Base-by-base conservation (phyloP, 2,797 vertebrate genomes). In the Onychomys torridus region DNA sequence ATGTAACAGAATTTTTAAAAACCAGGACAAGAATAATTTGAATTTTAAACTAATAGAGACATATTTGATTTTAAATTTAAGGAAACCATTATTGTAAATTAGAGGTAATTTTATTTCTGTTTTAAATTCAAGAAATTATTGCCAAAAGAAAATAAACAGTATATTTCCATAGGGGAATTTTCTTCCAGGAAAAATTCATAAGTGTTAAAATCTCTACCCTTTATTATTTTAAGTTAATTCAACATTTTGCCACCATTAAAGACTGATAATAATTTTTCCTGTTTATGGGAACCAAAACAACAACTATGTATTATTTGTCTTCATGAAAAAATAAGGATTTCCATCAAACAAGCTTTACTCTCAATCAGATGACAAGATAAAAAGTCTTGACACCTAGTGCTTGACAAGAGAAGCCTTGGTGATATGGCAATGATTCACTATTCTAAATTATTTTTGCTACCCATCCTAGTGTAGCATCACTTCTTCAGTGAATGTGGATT, bases 141-240 rank as follows among this genome's bases (percentile, higher is more conserved):
- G 91, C 57, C 37, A 55, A 95, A 95, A 81, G 25, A 85, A 96
- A 92, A 92, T 88, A 43, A 82, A 13, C 19, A 91, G 5, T 83
- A n/a, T 82, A 27, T 63, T 7, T 93, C 40, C 37, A 23, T 6
- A 75, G 17, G 40, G 3, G 8, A 17, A 94, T 52, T 96, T 5
- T 92, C 67, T 67, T 27, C 67, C 16, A 46, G 52, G 23, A 6
- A 92, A 94, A 93, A 88, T 88, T 93, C 6, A 85, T 82, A 32
- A 97, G 9, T 9, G 27, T 85, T 63, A 67, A 81, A 59, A 19
- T 89, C 17, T 67, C 21, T 89, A 61, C 8, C 55, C 19, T 95
- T 83, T 93, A 27, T 81, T 97, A 84, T 91, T 92, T 92, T 91
- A n/a, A 96, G 52, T 67, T 77, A 73, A 86, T n/a, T 94, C 49